These are phyloP conservation scores for Cyclophora albipunctata DNA, from an alignment of 2,888 invertebrate genomes.

Conservation along the genomic window DNA sequence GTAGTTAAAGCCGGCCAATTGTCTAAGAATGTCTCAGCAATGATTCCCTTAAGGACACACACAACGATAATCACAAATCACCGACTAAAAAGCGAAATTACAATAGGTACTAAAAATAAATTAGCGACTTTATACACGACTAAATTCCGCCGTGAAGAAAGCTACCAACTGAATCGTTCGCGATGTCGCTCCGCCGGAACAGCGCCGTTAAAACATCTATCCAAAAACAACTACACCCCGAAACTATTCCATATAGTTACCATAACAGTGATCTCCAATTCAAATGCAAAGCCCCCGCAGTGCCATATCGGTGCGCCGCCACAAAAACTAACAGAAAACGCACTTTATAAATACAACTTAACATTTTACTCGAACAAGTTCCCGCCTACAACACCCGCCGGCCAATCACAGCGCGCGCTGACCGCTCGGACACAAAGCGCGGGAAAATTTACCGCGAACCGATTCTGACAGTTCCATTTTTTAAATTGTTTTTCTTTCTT, in stretches of 20 bases:
- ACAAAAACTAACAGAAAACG: slow-evolving; percentile 51
- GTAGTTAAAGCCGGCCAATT: too few species aligned
- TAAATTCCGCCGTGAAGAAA: too few species aligned
- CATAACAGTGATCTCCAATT: slow-evolving; percentile 36
- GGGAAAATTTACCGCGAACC: slow-evolving; percentile 65
- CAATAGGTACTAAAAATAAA: too few species aligned
- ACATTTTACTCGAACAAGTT: slow-evolving; percentile 49
- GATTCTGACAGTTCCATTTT: slow-evolving; percentile 65
- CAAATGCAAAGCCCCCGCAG: slow-evolving; percentile 42
- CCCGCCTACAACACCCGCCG: slow-evolving; percentile 46
- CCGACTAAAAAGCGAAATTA: too few species aligned
- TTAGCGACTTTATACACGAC: too few species aligned
- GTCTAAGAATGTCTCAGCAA: too few species aligned
- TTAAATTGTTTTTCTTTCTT: slow-evolving; percentile 37
- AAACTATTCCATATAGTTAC: slow-evolving; percentile 22
- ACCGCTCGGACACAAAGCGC: slow-evolving; percentile 33
- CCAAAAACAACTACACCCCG: slow-evolving; percentile 1
- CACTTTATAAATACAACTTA: slow-evolving; percentile 64
- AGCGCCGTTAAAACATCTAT: not conserved
- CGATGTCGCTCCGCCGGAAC: not conserved
- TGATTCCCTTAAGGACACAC: too few species aligned
- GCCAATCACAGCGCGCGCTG: slow-evolving; percentile 39
- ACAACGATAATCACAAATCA: too few species aligned
- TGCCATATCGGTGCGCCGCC: slow-evolving; percentile 31
- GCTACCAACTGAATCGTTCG: too few species aligned